Base-by-base conservation (phyloP, 2,888 invertebrate species). In the Falcaria lacertinaria region DNA sequence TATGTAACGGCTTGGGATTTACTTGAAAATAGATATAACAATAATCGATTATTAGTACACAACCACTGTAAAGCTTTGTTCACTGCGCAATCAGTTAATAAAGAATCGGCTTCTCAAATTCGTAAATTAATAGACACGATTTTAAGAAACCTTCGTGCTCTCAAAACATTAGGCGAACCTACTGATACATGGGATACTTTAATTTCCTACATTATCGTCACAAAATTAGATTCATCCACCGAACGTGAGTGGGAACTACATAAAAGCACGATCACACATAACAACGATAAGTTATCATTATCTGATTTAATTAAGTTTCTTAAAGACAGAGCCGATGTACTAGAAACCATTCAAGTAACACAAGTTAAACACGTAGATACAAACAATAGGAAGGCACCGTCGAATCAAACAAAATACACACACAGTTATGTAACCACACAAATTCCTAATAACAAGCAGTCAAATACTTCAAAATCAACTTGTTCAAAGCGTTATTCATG, bases 241-340 rank as follows among this genome's bases (percentile, higher is more conserved):
- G 48, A 48, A 37, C 43, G 50, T 2, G 53, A 58, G 38, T 62
- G 62, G 62, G 59, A 57, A 33, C 28, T 45, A 22, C 28, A 47
- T 41, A 52, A 47, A 39, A 37, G 45, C 32, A 43, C 36, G 11
- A 19, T 47, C 37, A 41, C 41, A 34, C 36, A 33, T 35, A 22
- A 32, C 15, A 35, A 39, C 19, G 42, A 13, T 25, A 16, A 34
- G 2, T 15, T 33, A 42, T 1, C 33, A 53, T 4, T 2, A 32
- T 6, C 44, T n/a, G n/a, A 57, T 33, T 47, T 58, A 22, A 38
- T 53, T 25, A 45, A 41, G 0, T 61, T 61, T 41, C 35, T 58
- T 11, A 48, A 43, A 16, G 43, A 55, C 19, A 44, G 53, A 33
- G 55, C 58, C 1, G 51, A 60, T 15, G 43, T 56, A 32, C 35